Conservation (phyloP, 2,113 vertebrate genomes). For the Vanacampus margaritifer region DNA sequence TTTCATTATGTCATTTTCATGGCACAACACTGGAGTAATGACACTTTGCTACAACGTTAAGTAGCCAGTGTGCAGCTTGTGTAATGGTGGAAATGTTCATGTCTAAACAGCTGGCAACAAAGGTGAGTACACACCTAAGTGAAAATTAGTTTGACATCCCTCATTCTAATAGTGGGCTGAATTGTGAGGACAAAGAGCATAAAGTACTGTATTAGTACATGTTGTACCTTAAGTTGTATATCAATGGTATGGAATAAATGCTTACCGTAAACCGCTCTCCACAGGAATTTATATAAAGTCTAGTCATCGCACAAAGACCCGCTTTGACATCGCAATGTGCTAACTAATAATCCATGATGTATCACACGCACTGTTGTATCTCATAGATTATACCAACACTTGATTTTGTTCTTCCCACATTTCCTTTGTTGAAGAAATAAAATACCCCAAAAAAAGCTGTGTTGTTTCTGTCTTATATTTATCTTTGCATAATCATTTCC, state of each 20-base stretch:
- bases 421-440: slow-evolving; percentile 11
- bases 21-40: too few relatives aligned
- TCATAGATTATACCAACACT: slow-evolving; percentile 31
- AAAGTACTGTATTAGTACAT: too few relatives aligned
- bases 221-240: too few relatives aligned
- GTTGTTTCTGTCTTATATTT: slow-evolving; percentile 31
- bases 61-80: too few relatives aligned
- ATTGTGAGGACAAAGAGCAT: too few relatives aligned
- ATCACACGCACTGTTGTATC: slow-evolving; percentile 34
- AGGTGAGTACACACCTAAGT: too few relatives aligned
- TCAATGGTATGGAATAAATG: neutral
- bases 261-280: neutral
- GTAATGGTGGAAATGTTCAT: too few relatives aligned
- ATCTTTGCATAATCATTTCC: slow-evolving; percentile 54
- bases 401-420: slow-evolving; percentile 3
- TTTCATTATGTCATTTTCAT: too few relatives aligned
- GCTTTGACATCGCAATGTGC: slow-evolving; percentile 25
- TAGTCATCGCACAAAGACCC: slow-evolving; percentile 34
- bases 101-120: too few relatives aligned
- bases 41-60: too few relatives aligned
- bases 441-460: slow-evolving; percentile 2
- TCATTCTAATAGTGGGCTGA: too few relatives aligned
- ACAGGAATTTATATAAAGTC: slow-evolving; percentile 17
- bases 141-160: too few relatives aligned
- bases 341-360: slow-evolving; percentile 14